Conservation (phyloP, 2,113 vertebrate genomes). For the Irena cyanogastra region DNA sequence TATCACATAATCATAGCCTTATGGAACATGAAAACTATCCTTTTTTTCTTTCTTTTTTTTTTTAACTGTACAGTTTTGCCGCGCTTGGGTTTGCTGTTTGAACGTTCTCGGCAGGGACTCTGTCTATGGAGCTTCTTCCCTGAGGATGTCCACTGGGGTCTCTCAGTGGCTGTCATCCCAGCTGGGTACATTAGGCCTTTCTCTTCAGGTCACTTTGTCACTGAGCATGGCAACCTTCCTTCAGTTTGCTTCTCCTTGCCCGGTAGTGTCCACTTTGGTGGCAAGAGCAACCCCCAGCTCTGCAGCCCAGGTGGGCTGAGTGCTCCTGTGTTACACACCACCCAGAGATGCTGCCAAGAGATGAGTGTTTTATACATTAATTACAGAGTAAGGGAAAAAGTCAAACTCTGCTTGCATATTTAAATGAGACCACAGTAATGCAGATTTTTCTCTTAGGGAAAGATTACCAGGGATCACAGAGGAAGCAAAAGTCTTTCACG, state of each 20-base stretch:
- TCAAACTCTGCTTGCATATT: not conserved
- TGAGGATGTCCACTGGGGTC: not conserved
- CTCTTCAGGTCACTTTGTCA: not conserved
- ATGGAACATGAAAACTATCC: conserved; percentile 56
- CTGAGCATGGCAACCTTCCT: not conserved
- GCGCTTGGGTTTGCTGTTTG: conserved; percentile 21
- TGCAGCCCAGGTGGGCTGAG: not conserved
- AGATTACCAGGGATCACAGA: not conserved
- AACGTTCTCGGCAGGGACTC: conserved; percentile 1
- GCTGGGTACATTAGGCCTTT: not conserved
- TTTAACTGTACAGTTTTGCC: conserved; percentile 1
- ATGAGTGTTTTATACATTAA: not conserved
- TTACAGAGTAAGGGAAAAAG: conserved; percentile 22
- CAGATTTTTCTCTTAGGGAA: conserved; percentile 1
- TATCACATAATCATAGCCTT: conserved; percentile 71
- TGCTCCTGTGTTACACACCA: not conserved
- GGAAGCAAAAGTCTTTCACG: not conserved
- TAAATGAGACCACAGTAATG: not conserved
- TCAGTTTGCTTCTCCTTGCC: not conserved
- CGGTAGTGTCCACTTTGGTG: not conserved
- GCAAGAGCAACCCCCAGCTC: not conserved
- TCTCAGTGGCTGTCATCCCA: not conserved
- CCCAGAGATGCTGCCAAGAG: not conserved
- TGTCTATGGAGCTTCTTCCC: not conserved
- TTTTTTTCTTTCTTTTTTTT: not conserved